Conservation (phyloP, 1,140 invertebrate species). For the Limonius californicus region DNA sequence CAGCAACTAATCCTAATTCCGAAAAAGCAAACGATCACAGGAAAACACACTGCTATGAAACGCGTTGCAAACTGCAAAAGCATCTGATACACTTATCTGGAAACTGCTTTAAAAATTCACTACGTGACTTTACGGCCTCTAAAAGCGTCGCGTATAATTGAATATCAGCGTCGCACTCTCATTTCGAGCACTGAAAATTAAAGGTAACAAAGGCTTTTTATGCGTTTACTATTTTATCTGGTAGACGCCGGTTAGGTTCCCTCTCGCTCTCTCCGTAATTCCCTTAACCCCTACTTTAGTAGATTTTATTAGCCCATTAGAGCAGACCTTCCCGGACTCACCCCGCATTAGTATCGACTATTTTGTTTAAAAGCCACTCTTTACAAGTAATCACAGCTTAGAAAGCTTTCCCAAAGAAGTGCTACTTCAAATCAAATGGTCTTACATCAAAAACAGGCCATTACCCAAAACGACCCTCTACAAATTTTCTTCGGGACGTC, state of each 20-base stretch:
- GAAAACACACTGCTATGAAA: too few species aligned
- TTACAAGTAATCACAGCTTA: conserved; percentile 4
- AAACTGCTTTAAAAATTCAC: too few species aligned
- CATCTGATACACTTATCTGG: too few species aligned
- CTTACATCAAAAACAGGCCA: too few species aligned
- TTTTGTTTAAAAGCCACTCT: conserved; percentile 8
- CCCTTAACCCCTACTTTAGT: conserved; percentile 6
- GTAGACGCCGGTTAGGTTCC: neutral
- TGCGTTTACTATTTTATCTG: conserved; percentile 8
- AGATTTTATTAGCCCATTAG: conserved; percentile 9
- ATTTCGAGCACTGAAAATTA: conserved; percentile 5
- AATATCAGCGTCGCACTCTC: neutral
- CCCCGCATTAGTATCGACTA: conserved; percentile 6
- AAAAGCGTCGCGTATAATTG: too few species aligned
- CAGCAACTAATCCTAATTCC: too few species aligned
- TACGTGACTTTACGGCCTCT: too few species aligned
- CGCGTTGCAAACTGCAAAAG: too few species aligned
- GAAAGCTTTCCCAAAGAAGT: conserved; percentile 6
- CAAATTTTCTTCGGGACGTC: too few species aligned
- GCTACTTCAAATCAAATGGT: neutral
- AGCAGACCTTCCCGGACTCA: conserved; percentile 5
- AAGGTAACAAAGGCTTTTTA: conserved; percentile 6
- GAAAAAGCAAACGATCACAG: too few species aligned
- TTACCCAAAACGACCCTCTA: too few species aligned
- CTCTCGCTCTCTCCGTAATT: neutral